These are phyloP conservation scores for Dinocampus coccinellae DNA, from an alignment of 2,888 invertebrate genomes.

Conservation along the genomic window DNA sequence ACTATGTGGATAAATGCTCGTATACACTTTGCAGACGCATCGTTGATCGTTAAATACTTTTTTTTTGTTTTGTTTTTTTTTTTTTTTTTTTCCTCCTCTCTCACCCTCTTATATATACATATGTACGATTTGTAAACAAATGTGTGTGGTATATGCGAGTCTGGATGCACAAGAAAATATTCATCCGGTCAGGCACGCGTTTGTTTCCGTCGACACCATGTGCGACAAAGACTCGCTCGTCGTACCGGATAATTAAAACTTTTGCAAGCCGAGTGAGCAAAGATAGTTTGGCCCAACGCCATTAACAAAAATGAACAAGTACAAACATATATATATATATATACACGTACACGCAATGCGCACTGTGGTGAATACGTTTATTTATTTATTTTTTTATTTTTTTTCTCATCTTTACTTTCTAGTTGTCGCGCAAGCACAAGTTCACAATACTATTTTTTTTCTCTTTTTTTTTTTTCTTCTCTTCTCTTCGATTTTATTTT, in stretches of 20 bases:
- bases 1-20: neutral
- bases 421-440: neutral
- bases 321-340: slow-evolving; percentile 10
- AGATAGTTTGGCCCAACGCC: slow-evolving; percentile 50
- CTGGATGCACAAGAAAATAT: slow-evolving; percentile 10
- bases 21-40: slow-evolving; percentile 9
- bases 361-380: neutral
- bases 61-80: too few relatives aligned
- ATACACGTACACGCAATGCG: slow-evolving; percentile 8
- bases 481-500: too few relatives aligned
- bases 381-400: slow-evolving; percentile 8
- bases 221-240: slow-evolving; percentile 21
- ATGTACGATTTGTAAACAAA: neutral
- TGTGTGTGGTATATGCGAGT: neutral
- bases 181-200: slow-evolving; percentile 27
- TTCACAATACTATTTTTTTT: slow-evolving; percentile 22
- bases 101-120: neutral
- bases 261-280: slow-evolving; percentile 38
- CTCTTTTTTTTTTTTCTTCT: neutral
- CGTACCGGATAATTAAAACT: slow-evolving; percentile 48
- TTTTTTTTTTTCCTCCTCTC: too few relatives aligned
- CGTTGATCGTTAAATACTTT: neutral
- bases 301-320: slow-evolving; percentile 29
- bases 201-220: slow-evolving; percentile 20
- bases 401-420: slow-evolving; percentile 5